These are phyloP conservation scores for Drosophila maculinotata DNA, from an alignment of 2,888 invertebrate species.

Conservation along the genomic window DNA sequence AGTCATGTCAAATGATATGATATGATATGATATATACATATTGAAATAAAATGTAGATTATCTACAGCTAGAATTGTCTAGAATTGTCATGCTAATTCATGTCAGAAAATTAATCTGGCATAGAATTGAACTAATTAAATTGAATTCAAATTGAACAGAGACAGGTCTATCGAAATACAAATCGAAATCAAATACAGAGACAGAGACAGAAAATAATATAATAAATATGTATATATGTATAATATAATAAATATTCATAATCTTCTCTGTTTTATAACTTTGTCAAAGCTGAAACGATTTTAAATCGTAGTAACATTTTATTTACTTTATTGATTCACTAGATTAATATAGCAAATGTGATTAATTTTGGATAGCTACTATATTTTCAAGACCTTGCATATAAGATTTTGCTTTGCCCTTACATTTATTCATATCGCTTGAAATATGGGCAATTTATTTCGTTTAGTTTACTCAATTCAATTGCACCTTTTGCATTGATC, in stretches of 20 bases:
- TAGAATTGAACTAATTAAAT: constrained; percentile 9
- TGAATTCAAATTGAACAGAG: too few species aligned
- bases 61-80: constrained; percentile 2
- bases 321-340: too few species aligned
- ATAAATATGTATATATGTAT: neutral
- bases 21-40: constrained; percentile 15
- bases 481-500: constrained; percentile 47
- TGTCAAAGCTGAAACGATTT: too few species aligned
- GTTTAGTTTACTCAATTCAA: neutral
- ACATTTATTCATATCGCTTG: neutral
- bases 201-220: too few species aligned
- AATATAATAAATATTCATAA: too few species aligned
- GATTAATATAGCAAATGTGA: too few species aligned
- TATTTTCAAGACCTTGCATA: too few species aligned
- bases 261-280: too few species aligned
- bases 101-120: neutral
- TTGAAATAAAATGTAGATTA: constrained; percentile 7
- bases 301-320: neutral
- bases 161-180: neutral
- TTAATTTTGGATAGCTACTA: too few species aligned
- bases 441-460: neutral
- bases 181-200: neutral
- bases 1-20: constrained; percentile 15
- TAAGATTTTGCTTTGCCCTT: neutral
- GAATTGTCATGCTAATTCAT: constrained; percentile 12